Evolutionary conservation across 2,113 vertebrate genomes (phyloP), one percentile per base, ranked within the genome.

Genomic region (Takifugu bimaculatus): DNA sequence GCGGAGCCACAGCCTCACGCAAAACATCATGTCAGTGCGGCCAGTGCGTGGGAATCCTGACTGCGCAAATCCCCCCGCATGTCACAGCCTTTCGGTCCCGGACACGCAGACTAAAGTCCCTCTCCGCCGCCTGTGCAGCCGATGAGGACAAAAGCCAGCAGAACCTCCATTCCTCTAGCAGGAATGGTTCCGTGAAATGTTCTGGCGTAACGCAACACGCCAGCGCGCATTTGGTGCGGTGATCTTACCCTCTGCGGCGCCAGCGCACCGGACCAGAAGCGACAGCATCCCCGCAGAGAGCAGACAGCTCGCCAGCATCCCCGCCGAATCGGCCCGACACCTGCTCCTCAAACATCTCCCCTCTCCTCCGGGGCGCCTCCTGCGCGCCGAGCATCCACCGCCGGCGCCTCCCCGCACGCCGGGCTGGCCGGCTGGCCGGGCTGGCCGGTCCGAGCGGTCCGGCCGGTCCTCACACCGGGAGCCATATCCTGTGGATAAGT

Each of bases 401-500:
- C 44, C 44, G 71, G 32, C 6, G 77, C 83, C 70, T 52, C 76
- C 77, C 65, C 65, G 43, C 13, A 4, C 68, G 60, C 45, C 45
- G 73, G 32, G 5, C 76, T 82, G 69, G 50, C 59, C 50, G 72
- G 60, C 62, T 59, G 71, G 71, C 80, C 55, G 62, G 77, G 73
- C 72, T 70, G 20, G 20, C 49, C 28, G 67, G 50, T 63, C 29
- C 70, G 78, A 85, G 74, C 75, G 50, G 74, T 66, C 65, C 79
- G 72, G 61, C 69, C 78, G 59, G 82, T 85, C 79, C 84, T 90
- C 85, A 89, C 20, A 84, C 85, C 76, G 76, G 85, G 82, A 90
- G 88, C 83, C 91, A 91, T 92, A 79, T 89, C 87, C 89, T 81
- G 74, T 66, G 85, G 78, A 89, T 65, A 79, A 83, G 85, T 84